Base-by-base conservation (phyloP, 2,888 invertebrate genomes). In the Pristionchus arcanus region DNA sequence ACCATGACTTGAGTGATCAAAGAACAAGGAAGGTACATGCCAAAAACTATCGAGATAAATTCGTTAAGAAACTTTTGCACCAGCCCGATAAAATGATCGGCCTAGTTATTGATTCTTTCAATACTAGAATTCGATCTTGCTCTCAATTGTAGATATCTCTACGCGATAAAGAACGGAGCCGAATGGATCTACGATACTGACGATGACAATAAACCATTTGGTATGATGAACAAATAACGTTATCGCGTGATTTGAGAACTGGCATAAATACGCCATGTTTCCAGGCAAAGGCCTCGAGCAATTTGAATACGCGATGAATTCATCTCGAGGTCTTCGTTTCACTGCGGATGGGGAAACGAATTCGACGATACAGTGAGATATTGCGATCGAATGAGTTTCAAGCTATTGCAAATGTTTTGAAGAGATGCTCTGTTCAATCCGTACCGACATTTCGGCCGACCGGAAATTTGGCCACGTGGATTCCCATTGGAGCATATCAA, bases 111-210 rank as follows among this genome's bases (percentile, higher is more conserved):
- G n/a, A n/a, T n/a, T n/a, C n/a, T n/a, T n/a, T n/a, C n/a, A n/a
- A n/a, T n/a, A n/a, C n/a, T n/a, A n/a, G n/a, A n/a, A n/a, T n/a
- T n/a, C n/a, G n/a, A n/a, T n/a, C n/a, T n/a, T n/a, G n/a, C n/a
- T n/a, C n/a, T 28, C 2, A 31, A 2, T 16, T 85, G 31, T 28
- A 87, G 91, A 25, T 91, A 92, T 53, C 74, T 92, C 2, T 92
- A 91, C 63, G 91, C 91, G n/a, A 92, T 92, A 31, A 74, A 87
- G 21, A 89, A 91, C 2, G 91, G 91, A 42, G 91, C 91, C 4
- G 90, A 91, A 71, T 92, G 90, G 90, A 92, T 92, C 55, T 92
- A 91, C 55, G 91, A 92, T 59, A 92, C 91, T 3, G 91, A 92
- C 63, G 91, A 92, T 86, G 91, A n/a, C n/a, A n/a, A n/a, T n/a